Percentiles rank a stretch among this genome's conserved stretches.
Conservation (phyloP, 2,113 vertebrate genomes). For the Macquaria ambigua region DNA sequence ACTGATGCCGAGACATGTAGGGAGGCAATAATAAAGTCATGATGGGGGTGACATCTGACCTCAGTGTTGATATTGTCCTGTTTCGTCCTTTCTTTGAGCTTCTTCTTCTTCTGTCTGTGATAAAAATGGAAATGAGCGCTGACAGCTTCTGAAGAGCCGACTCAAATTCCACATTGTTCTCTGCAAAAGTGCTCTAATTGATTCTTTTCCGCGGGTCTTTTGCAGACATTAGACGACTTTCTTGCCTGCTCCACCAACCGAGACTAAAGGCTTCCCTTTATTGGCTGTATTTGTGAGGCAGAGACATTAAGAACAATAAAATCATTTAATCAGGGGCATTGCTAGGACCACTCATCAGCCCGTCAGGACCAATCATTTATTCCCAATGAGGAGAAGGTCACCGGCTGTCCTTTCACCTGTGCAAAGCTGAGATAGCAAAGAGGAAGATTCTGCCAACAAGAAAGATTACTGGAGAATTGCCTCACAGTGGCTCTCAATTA, state of each 20-base stretch:
- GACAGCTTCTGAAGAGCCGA: conserved; percentile 41
- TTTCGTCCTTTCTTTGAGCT: conserved; percentile 12
- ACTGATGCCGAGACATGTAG: conserved; percentile 50
- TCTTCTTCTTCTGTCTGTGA: conserved; percentile 6
- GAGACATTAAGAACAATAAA: not conserved
- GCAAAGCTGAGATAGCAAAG: conserved; percentile 29
- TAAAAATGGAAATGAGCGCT: conserved; percentile 36
- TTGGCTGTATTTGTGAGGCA: not conserved
- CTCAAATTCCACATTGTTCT: conserved; percentile 65
- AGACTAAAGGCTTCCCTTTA: conserved; percentile 24
- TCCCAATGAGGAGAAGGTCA: conserved; percentile 27
- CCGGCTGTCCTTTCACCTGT: conserved; percentile 21
- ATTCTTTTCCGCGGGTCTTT: conserved; percentile 44
- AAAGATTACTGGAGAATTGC: conserved; percentile 38
- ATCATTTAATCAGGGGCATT: not conserved
- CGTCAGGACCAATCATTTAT: conserved; percentile 26
- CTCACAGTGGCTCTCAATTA: conserved; percentile 56
- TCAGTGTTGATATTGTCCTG: conserved; percentile 18
- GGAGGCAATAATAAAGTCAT: conserved; percentile 56
- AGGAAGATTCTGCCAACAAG: conserved; percentile 19
- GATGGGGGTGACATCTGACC: conserved; percentile 45
- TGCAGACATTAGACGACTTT: conserved; percentile 7
- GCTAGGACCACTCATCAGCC: not conserved
- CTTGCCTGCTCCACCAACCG: not conserved
- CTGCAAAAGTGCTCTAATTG: conserved; percentile 53